A percentile compares a stretch with the other conserved stretches of the same genome.
Conservation (phyloP, 2,888 invertebrate species). For the Leucophenga montana region DNA sequence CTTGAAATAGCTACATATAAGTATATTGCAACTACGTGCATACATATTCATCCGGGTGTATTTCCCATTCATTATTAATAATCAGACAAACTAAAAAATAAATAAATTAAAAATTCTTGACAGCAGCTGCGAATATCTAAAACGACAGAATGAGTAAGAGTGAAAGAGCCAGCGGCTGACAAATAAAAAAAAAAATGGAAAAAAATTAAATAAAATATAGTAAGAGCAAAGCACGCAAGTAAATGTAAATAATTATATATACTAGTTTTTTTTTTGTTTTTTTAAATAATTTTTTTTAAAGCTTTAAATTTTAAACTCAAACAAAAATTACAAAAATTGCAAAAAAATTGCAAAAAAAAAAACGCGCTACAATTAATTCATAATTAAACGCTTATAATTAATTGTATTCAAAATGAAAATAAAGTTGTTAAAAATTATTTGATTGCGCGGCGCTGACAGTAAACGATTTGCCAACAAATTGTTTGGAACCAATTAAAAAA, state of each 20-base stretch:
- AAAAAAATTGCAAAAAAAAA: neutral
- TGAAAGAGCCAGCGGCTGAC: neutral
- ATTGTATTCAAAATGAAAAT: neutral
- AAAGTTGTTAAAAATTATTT: constrained; percentile 1
- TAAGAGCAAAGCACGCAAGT: constrained; percentile 21
- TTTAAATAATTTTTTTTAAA: constrained; percentile 24
- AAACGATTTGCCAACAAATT: constrained; percentile 9
- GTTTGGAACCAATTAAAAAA: neutral
- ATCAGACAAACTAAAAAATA: constrained; percentile 40
- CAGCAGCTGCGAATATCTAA: constrained; percentile 5
- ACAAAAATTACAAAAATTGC: constrained; percentile 9
- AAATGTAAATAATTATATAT: constrained; percentile 16
- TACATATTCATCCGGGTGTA: constrained; percentile 58
- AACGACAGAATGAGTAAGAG: constrained; percentile 13
- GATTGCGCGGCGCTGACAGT: constrained; percentile 8
- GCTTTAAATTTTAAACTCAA: too few species aligned
- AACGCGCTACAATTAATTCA: constrained; percentile 8
- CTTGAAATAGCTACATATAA: neutral
- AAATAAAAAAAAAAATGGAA: constrained; percentile 21
- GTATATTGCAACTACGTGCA: too few species aligned
- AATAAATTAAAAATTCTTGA: constrained; percentile 44
- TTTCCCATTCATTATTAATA: constrained; percentile 60
- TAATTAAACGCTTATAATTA: constrained; percentile 33
- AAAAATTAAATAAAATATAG: too few species aligned
- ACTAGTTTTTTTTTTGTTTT: constrained; percentile 27